Conservation (phyloP, 1,140 invertebrate species). For the Bombus impatiens region DNA sequence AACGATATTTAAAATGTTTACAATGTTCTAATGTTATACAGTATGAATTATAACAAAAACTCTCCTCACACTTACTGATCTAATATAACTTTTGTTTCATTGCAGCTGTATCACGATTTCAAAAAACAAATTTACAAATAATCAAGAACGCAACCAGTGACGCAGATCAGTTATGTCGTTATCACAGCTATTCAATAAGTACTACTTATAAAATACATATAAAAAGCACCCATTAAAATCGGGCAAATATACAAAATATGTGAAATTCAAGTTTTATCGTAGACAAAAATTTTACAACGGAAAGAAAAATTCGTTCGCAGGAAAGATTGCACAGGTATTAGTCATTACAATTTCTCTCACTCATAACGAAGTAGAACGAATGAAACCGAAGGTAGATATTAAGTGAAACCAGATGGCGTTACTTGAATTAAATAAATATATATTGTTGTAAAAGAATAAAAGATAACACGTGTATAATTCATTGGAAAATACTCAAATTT, state of each 20-base stretch:
- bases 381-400: conserved; percentile 44
- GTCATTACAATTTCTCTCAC: conserved; percentile 58
- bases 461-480: not conserved
- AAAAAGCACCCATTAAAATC: conserved; percentile 40
- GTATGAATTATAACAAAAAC: conserved; percentile 31
- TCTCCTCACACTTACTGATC: conserved; percentile 61
- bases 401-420: conserved; percentile 33
- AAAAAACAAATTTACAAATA: conserved; percentile 53
- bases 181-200: conserved; percentile 69
- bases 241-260: conserved; percentile 37
- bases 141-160: conserved; percentile 56
- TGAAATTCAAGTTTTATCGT: conserved; percentile 1
- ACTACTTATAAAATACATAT: conserved; percentile 63
- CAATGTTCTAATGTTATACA: conserved; percentile 2
- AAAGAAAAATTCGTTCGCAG: conserved; percentile 36
- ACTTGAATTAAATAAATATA: conserved; percentile 4
- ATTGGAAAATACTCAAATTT: not conserved
- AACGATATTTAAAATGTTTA: conserved; percentile 25
- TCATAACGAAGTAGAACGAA: conserved; percentile 50
- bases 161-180: conserved; percentile 53
- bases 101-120: conserved; percentile 59
- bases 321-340: conserved; percentile 58
- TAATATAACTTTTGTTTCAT: conserved; percentile 53
- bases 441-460: not conserved
- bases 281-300: conserved; percentile 42